Evolutionary conservation across 1,140 invertebrate species (phyloP), one percentile per base, ranked within the genome.

Genomic region (Oncopodura yosiiana): DNA sequence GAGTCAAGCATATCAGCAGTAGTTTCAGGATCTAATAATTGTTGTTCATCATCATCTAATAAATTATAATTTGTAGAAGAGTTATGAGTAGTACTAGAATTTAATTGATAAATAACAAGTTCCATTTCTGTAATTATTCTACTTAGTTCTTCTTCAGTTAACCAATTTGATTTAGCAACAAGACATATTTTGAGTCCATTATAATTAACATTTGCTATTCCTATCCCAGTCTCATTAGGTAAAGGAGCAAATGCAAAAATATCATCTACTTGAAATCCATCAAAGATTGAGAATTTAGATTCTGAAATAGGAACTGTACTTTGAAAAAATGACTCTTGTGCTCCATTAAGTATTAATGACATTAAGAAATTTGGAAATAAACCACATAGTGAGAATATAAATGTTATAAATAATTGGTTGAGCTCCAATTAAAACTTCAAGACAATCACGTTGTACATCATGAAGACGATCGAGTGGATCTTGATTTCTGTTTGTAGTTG

Each of bases 101-200:
- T n/a, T n/a, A n/a, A n/a, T n/a, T n/a, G n/a, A 24, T 45, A 29
- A 27, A 53, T 53, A 0, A 53, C 38, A 3, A 23, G 32, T 18
- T 41, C 41, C 16, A 53, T 53, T 26, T 53, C 51, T 3, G n/a
- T 8, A 24, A 45, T 36, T 6, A 53, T 45, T 0, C 32, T 34
- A 19, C 37, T 16, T 6, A 53, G 24, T 37, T 53, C 51, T 53
- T 45, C 30, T 26, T 44, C 21, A 1, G 42, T 45, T 14, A 53
- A 14, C 41, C 51, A 53, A 18, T 41, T 24, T n/a, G 11, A 1
- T 6, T 53, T 42, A 11, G 51, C 51, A 2, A 27, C 21, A 9
- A 26, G 41, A 26, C 37, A 32, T 0, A 53, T 3, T 36, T 53
- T 53, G n/a, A 53, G 21, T 21, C n/a, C 23, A 9, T 26, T 29